Conservation (phyloP, 2,888 invertebrate genomes). For the Drosophila demipolita region DNA sequence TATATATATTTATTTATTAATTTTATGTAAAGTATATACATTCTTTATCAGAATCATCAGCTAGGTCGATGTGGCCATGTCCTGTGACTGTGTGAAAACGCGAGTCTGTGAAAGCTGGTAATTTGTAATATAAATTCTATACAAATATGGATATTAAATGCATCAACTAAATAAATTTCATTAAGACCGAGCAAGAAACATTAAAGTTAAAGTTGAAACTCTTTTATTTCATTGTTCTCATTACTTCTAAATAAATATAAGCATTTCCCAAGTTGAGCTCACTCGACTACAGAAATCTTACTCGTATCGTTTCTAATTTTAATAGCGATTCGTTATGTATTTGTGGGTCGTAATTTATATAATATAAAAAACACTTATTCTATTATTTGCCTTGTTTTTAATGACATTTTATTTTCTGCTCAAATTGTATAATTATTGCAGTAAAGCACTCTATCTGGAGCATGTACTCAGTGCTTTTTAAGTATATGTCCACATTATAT, state of each 20-base stretch:
- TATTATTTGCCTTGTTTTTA: not conserved
- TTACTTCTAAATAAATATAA: not conserved
- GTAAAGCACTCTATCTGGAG: conserved; percentile 2
- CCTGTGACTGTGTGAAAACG: not conserved
- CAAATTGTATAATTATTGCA: not conserved
- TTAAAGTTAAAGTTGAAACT: not conserved
- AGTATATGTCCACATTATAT: conserved; percentile 27
- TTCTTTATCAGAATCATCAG: not conserved
- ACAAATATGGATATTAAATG: too few relatives aligned
- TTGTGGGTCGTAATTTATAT: not conserved
- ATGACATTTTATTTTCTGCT: not conserved
- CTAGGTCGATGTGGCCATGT: not conserved
- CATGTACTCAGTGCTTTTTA: conserved; percentile 3
- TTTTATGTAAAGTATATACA: not conserved
- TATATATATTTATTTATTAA: not conserved
- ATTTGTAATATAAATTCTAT: too few relatives aligned
- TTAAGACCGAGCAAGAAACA: too few relatives aligned
- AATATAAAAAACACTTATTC: not conserved
- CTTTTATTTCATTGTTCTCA: not conserved
- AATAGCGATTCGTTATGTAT: not conserved
- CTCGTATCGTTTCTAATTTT: not conserved
- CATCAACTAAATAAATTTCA: too few relatives aligned
- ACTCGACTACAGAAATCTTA: not conserved
- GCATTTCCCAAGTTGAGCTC: not conserved
- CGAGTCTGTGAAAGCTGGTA: not conserved